A percentile compares a stretch with the other conserved stretches of the same genome.
phyloP scores from a whole-genome alignment of 2,113 vertebrate species.

The Propithecus coquereli region DNA sequence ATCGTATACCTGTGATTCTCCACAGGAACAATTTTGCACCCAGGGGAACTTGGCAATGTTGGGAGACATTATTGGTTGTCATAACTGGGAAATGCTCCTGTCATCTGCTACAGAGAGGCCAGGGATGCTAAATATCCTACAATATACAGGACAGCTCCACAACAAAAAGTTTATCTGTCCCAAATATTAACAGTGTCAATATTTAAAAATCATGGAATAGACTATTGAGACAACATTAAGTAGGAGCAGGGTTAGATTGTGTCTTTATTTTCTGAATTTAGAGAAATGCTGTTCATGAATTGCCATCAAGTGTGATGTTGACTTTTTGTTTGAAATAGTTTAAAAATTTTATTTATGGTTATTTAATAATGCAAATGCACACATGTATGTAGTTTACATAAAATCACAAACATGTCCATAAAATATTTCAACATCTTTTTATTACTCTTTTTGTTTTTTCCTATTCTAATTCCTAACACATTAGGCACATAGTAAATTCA shows the following conservation, averaged over 20 bases:
- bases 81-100: not conserved
- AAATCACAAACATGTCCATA: not conserved
- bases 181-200: not conserved
- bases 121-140: not conserved
- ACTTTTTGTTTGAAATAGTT: not conserved
- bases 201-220: not conserved
- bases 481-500: not conserved
- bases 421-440: not conserved
- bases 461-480: not conserved
- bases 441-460: not conserved
- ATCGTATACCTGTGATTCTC: not conserved
- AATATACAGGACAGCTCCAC: not conserved
- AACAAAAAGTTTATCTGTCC: not conserved
- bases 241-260: not conserved
- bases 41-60: not conserved
- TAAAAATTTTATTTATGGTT: not conserved
- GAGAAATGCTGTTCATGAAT: not conserved
- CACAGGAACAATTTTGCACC: rapidly evolving
- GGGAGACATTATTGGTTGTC: not conserved
- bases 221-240: not conserved
- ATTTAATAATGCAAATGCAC: not conserved
- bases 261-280: not conserved
- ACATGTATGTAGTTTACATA: not conserved
- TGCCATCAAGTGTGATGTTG: not conserved
- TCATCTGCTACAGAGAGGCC: not conserved